Base-by-base conservation (phyloP, 2,888 invertebrate species). In the Epicampocera succincta region DNA sequence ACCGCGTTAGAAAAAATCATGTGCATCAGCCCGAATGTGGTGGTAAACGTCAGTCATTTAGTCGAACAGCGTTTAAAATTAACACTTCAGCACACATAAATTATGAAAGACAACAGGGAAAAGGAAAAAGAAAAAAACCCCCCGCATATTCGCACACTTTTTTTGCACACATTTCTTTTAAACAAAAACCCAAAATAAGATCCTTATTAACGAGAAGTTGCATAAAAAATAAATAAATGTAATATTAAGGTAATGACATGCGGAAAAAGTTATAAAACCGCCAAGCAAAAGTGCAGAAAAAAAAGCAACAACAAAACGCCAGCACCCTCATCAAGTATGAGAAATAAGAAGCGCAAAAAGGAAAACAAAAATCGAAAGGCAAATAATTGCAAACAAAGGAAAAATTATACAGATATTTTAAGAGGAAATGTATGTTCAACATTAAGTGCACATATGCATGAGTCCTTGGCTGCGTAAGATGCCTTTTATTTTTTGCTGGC, bases 61-160 rank as follows among this genome's bases (percentile, higher is more conserved):
- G 82, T 82, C 82, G 78, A 82, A 82, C 76, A 83, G 48, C 84
- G 83, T 83, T 84, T 85, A 81, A 85, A 85, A 85, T 85, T 85
- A 85, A 85, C 85, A 85, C 85, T 85, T 85, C 85, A 85, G 84
- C 80, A 84, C 80, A 83, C 84, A 84, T 84, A 85, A 85, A 84
- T 85, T 85, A 85, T 84, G 81, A 83, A 73, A 78, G 71, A 63
- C 48, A 44, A 13, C 1, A 15, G 19, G n/a, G 33, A 61, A 33
- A 52, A 40, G 17, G 2, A 12, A 40, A 33, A 44, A 15, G n/a
- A 68, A 73, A 46, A 68, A 42, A 61, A 29, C 63, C 19, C 42
- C 21, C 13, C 19, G 12, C 60, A 56, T 19, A 54, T 61, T 48
- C 52, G 40, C 44, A 48, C 66, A 50, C 9, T 44, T 74, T 71